Evolutionary conservation across 2,888 invertebrate genomes (phyloP).

Genomic region (Drosophila mimetica): DNA sequence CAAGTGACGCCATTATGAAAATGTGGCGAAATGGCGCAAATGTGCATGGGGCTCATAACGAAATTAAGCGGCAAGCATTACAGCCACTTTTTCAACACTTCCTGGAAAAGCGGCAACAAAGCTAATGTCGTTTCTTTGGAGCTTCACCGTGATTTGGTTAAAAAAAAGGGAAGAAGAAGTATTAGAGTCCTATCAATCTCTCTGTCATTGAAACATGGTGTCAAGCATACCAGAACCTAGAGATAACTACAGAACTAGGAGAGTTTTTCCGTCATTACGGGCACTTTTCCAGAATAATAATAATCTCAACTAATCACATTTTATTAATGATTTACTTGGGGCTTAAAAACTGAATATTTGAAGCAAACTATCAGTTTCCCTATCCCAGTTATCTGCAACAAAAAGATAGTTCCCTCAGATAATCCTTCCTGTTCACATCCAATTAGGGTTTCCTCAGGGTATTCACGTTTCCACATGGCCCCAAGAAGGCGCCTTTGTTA

Average conservation of each 20-base stretch:
- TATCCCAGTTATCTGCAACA: background rate
- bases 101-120: constrained; percentile 16
- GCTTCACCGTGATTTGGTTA: constrained; percentile 6
- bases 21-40: constrained; percentile 78
- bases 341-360: background rate
- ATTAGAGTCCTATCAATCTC: background rate
- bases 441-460: constrained; percentile 10
- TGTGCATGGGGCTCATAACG: constrained; percentile 73
- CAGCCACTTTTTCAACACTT: constrained; percentile 47
- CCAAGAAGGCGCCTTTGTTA: constrained; percentile 31
- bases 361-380: background rate
- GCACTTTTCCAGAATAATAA: no score
- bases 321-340: background rate
- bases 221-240: no score
- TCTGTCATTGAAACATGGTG: background rate
- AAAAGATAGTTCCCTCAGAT: background rate
- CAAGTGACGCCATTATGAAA: constrained; percentile 70
- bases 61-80: constrained; percentile 65
- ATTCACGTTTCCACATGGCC: constrained; percentile 4
- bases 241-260: background rate
- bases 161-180: background rate
- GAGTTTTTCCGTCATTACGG: background rate
- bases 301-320: background rate
- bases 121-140: constrained; percentile 15
- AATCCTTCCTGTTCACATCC: constrained; percentile 12